A percentile compares a stretch with the other conserved stretches of the same genome.
These are phyloP conservation scores for Cromileptes altivelis DNA, from an alignment of 2,113 vertebrate genomes.

Conservation along the genomic window DNA sequence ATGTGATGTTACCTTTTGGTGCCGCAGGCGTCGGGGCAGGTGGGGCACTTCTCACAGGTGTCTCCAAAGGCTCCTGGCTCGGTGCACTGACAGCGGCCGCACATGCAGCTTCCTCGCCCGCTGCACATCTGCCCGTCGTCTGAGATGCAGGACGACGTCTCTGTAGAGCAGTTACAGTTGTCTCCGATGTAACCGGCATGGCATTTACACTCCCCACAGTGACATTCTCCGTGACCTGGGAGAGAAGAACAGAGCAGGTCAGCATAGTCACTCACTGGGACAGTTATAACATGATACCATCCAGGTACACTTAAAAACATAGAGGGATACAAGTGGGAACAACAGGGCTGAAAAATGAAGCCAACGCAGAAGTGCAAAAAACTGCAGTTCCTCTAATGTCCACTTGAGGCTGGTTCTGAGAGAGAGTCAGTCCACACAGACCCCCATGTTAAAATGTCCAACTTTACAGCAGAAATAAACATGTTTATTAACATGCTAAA, in stretches of 20 bases:
- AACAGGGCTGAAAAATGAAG: no score
- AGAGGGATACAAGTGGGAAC: no score
- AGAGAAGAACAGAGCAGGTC: background rate
- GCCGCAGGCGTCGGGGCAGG: constrained; percentile 94
- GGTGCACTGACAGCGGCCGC: constrained; percentile 92
- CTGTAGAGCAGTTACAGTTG: constrained; percentile 96
- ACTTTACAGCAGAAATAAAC: no score
- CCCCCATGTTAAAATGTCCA: no score
- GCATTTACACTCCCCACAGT: constrained; percentile 97
- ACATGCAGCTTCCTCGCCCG: constrained; percentile 89
- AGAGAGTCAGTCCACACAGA: no score
- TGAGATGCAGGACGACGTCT: constrained; percentile 86
- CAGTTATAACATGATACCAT: no score
- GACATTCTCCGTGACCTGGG: constrained; percentile 95
- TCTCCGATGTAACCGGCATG: constrained; percentile 92
- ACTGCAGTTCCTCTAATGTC: no score
- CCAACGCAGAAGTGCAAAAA: no score
- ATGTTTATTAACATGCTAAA: no score
- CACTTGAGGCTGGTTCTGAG: no score
- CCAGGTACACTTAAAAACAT: no score
- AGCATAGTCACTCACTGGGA: background rate
- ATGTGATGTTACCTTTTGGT: constrained; percentile 89
- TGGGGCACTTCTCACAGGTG: constrained; percentile 95
- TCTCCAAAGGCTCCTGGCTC: constrained; percentile 96
- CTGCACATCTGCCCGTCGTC: constrained; percentile 94